Conservation (phyloP, 2,888 invertebrate species). For the Cheilosia urbana region DNA sequence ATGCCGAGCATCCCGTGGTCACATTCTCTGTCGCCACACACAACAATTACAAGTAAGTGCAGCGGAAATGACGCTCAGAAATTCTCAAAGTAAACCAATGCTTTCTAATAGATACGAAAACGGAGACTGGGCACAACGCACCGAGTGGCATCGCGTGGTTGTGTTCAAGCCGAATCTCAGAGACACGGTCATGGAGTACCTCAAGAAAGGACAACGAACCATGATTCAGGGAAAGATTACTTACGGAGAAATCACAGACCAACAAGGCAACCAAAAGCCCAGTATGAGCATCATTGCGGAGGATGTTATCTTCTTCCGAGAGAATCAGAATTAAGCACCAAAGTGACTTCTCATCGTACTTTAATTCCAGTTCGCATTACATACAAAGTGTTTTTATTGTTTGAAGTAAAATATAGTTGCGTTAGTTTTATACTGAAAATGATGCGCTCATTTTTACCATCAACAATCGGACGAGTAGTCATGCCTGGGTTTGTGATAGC, state of each 20-base stretch:
- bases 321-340: constrained; percentile 77
- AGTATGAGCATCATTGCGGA: constrained; percentile 94
- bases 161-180: constrained; percentile 93
- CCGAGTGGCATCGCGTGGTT: constrained; percentile 96
- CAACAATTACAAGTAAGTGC: constrained; percentile 88
- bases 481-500: constrained; percentile 37
- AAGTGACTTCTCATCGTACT: constrained; percentile 14
- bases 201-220: constrained; percentile 94
- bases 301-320: constrained; percentile 92
- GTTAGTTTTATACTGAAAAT: constrained; percentile 41
- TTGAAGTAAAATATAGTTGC: constrained; percentile 48
- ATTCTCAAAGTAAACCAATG: not conserved
- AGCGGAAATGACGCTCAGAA: not conserved
- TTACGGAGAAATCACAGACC: constrained; percentile 93
- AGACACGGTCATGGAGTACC: constrained; percentile 90
- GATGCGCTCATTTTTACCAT: not conserved
- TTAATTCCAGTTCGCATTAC: constrained; percentile 66
- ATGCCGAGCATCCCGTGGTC: constrained; percentile 92
- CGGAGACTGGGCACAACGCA: constrained; percentile 92
- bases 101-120: constrained; percentile 85
- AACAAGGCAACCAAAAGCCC: constrained; percentile 88
- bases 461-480: constrained; percentile 26
- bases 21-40: constrained; percentile 96
- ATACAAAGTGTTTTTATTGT: constrained; percentile 39
- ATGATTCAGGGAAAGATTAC: constrained; percentile 92